Evolutionary conservation across 2,113 vertebrate genomes (phyloP), one percentile per base, ranked within the genome.

Genomic region (Pomatorhinus ruficollis): DNA sequence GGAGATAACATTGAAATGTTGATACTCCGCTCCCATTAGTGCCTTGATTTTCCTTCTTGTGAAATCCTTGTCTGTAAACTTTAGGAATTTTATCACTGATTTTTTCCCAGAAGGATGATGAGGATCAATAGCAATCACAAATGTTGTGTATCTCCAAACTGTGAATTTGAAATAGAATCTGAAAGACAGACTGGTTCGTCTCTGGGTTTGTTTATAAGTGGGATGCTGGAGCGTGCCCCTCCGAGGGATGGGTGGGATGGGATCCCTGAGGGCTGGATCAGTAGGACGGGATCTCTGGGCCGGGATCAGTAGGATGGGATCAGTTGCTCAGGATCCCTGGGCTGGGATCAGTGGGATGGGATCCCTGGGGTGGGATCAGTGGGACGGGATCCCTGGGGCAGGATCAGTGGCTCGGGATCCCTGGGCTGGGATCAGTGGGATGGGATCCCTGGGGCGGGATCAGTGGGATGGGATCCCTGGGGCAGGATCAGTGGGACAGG

Each of bases 241-340:
- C 4, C 0, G 0, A 31, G 8, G 2, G 15, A 6, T 42, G 11
- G 9, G 5, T 57, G n/a, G 33, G 28, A 3, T 12, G 64, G 39
- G n/a, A 50, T 50, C 49, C 2, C 4, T 50, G 49, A 24, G 5
- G 57, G 2, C 8, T 44, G 39, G 22, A 13, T 35, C 19, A 15
- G 21, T 16, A 9, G 4, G 50, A 23, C 35, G 54, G 44, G 37
- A 8, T 57, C 31, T 5, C 7, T 20, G 53, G 4, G 7, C 2
- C 3, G 15, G n/a, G 22, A 14, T 57, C 19, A 17, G 22, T 16
- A 10, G 4, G 37, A 53, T 28, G 40, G 63, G 35, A 19, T n/a
- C n/a, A n/a, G n/a, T n/a, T n/a, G n/a, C n/a, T n/a, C n/a, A n/a
- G n/a, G n/a, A n/a, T n/a, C 10, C 0, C 20, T 42, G 25, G 44